phyloP scores from a whole-genome alignment of 1,140 invertebrate genomes.

The Nomia melanderi region DNA sequence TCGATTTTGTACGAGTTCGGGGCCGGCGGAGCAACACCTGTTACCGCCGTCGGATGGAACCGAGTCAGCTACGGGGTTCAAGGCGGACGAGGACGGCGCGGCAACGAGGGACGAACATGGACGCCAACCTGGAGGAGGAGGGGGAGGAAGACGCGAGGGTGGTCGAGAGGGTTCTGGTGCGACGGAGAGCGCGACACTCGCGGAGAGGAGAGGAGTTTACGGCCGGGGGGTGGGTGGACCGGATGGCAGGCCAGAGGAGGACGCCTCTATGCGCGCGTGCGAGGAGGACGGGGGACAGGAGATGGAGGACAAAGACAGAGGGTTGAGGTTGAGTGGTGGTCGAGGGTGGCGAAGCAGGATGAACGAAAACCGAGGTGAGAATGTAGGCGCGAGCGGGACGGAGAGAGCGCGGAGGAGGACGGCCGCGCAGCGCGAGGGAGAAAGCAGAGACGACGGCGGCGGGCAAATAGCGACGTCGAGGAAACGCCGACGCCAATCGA shows the following conservation, averaged over 20 bases:
- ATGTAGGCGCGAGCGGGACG: not conserved
- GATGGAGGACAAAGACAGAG: slow-evolving; percentile 5
- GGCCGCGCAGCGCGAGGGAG: not conserved
- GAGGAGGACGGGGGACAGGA: not conserved
- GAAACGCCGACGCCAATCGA: slow-evolving; percentile 68
- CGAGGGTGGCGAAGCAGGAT: slow-evolving; percentile 3
- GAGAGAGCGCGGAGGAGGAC: no score
- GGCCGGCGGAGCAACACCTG: slow-evolving; percentile 76
- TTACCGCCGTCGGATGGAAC: slow-evolving; percentile 68
- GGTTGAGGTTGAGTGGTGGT: slow-evolving; percentile 3
- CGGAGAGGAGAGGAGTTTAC: not conserved
- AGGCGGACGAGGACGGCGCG: not conserved
- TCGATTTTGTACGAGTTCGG: slow-evolving; percentile 74
- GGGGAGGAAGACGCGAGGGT: not conserved
- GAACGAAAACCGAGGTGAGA: slow-evolving; percentile 28
- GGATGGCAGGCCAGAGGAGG: not conserved
- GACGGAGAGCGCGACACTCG: not conserved
- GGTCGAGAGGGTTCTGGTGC: slow-evolving; percentile 24
- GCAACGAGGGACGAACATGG: no score
- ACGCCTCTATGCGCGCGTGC: not conserved
- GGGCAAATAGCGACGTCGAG: slow-evolving; percentile 61
- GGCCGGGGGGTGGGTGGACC: not conserved
- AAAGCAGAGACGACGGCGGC: slow-evolving; percentile 19
- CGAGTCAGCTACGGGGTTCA: slow-evolving; percentile 3
- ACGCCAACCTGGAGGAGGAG: no score